phyloP scores from a whole-genome alignment of 35 echinoderm and acorn worm genomes.

The Eucidaris tribuloides region DNA sequence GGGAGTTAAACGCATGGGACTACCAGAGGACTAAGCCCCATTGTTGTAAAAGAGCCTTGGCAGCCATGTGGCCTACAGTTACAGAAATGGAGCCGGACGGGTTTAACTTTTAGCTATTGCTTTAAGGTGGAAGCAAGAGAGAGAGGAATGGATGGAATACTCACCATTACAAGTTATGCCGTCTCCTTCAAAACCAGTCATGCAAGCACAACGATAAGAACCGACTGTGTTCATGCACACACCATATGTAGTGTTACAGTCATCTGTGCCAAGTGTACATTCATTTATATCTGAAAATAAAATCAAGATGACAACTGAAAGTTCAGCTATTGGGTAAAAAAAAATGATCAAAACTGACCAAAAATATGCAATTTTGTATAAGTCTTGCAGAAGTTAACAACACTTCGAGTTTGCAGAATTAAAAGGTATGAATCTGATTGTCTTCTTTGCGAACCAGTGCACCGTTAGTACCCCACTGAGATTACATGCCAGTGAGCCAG shows the following conservation, averaged over 20 bases:
- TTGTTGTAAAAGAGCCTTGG: neutral
- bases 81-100: no score
- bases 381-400: neutral
- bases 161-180: conserved; percentile 30
- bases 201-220: conserved; percentile 58
- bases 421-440: no score
- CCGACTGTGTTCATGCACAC: conserved; percentile 59
- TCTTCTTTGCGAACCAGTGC: no score
- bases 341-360: neutral
- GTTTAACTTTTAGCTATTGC: neutral
- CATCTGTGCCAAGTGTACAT: conserved; percentile 32
- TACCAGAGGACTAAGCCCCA: no score
- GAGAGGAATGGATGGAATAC: neutral
- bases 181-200: conserved; percentile 62
- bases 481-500: no score
- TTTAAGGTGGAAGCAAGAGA: neutral
- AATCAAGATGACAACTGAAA: neutral
- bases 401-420: neutral
- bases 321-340: neutral
- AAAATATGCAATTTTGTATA: neutral
- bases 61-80: no score
- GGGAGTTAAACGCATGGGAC: no score
- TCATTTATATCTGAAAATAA: conserved; percentile 76
- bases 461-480: no score
- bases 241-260: conserved; percentile 44